Base-by-base conservation (phyloP, 2,888 invertebrate genomes). In the Philereme transversata region DNA sequence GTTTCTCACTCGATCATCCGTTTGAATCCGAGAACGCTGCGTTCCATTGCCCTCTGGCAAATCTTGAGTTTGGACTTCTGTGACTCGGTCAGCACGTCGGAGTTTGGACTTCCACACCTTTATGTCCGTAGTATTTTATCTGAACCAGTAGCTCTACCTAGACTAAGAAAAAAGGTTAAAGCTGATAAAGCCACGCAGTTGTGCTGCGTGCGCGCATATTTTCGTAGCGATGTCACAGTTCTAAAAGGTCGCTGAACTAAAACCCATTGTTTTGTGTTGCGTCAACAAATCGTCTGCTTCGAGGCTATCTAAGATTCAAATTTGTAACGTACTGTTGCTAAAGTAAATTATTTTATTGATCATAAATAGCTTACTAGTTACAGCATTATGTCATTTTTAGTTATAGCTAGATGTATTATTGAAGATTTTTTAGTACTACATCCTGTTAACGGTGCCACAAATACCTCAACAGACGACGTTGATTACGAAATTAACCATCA, bases 221-320 rank as follows among this genome's bases (percentile, higher is more conserved):
- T 90, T 88, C 83, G 83, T 84, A 76, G 77, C 88, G 85, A 84
- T 90, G 90, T 90, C 90, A 90, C 88, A 87, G 86, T 84, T 82
- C 82, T 78, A 75, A 87, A 87, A 90, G 90, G 91, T 90, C 88
- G 81, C 76, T 86, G 89, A 90, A 88, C 89, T 79, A 79, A 85
- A 86, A 86, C 82, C 88, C 83, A 90, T 91, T 91, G 91, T 91
- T 85, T 86, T 79, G 82, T 77, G 82, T 91, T 91, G 90, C 91
- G 87, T 88, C 88, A 91, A 82, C 84, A 81, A 80, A 87, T 84
- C 88, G 82, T 89, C 90, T 90, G 88, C 88, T 82, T 83, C 79
- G 76, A 77, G 76, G 78, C 82, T 60, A 59, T 51, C 55, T 56
- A 47, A 38, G 40, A 58, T 47, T 52, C 40, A 4, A 5, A 88